Conservation (phyloP, 53 echinoderm and acorn worm genomes). For the Hippasteria phrygiana region DNA sequence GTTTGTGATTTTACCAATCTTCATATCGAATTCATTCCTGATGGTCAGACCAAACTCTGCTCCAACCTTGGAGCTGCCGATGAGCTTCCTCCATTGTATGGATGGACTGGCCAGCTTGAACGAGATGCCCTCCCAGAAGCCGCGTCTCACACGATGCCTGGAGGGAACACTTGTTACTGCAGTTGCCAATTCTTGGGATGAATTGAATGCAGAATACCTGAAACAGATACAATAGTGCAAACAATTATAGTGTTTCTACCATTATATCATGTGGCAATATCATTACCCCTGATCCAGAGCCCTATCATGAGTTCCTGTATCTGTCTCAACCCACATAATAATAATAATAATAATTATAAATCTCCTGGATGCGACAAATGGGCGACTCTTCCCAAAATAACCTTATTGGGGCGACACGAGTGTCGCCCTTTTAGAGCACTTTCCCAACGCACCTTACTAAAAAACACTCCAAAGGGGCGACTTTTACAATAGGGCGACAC, state of each 20-base stretch:
- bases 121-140: slow-evolving; percentile 49
- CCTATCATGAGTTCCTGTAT: no score
- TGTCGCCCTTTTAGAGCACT: no score
- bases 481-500: no score
- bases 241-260: background rate
- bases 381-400: no score
- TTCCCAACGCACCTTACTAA: no score
- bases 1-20: slow-evolving; percentile 11
- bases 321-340: no score
- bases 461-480: no score
- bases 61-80: slow-evolving; percentile 33
- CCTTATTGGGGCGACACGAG: no score
- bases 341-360: no score
- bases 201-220: slow-evolving; percentile 8
- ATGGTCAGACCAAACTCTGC: slow-evolving; percentile 55
- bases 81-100: slow-evolving; percentile 38
- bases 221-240: background rate
- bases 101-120: slow-evolving; percentile 56
- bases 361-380: no score
- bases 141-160: slow-evolving; percentile 53
- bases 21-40: slow-evolving; percentile 28
- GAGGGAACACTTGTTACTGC: background rate
- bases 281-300: no score
- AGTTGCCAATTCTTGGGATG: background rate
- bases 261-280: background rate